Evolutionary conservation across 2,797 vertebrate species (phyloP).

Genomic region (Cryptoprocta ferox): DNA sequence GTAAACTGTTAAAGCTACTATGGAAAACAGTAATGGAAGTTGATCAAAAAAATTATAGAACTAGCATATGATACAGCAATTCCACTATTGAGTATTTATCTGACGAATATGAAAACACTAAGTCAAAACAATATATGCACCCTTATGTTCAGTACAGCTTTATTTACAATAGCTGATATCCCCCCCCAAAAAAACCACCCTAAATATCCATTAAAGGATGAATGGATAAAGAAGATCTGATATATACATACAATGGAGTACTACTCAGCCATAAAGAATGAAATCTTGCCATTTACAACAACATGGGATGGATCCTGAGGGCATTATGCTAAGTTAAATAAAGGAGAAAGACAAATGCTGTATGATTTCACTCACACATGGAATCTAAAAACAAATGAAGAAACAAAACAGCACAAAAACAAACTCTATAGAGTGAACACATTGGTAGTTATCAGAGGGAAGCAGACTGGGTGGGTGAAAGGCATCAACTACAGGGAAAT

Average conservation of each 20-base stretch:
- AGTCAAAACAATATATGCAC: not conserved
- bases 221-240: not conserved
- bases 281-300: not conserved
- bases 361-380: not conserved
- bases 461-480: not conserved
- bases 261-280: not conserved
- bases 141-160: not conserved
- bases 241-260: not conserved
- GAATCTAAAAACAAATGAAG: not conserved
- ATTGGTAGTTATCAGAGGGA: not conserved
- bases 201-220: not conserved
- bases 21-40: not conserved
- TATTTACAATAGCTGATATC: not conserved
- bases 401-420: not conserved
- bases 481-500: not conserved
- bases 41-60: not conserved
- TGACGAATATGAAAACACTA: not conserved
- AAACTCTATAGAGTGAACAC: not conserved
- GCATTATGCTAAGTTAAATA: not conserved
- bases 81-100: not conserved
- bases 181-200: accelerated
- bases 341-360: not conserved
- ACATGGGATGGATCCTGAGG: not conserved
- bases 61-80: not conserved
- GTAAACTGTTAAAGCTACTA: not conserved